These are phyloP conservation scores for Acomys russatus DNA, from an alignment of 2,797 vertebrate genomes.

Conservation along the genomic window DNA sequence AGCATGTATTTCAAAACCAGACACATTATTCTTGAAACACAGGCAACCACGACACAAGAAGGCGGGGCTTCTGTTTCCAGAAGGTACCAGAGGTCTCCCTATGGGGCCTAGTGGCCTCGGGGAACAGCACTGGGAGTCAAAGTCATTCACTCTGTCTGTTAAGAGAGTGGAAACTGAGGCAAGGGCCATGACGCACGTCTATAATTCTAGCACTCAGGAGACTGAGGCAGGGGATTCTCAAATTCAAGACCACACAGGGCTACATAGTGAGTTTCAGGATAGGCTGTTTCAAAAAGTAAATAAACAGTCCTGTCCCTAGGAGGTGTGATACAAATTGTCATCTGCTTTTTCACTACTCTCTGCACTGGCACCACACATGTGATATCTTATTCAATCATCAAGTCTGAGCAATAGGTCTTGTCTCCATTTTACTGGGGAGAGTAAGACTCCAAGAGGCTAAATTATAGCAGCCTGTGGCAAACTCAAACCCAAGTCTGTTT, in stretches of 20 bases:
- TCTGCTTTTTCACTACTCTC: not conserved
- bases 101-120: not conserved
- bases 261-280: not conserved
- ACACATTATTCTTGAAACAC: slow-evolving; percentile 53
- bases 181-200: not conserved
- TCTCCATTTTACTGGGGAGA: not conserved
- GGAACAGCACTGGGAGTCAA: slow-evolving; percentile 34
- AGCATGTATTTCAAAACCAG: slow-evolving; percentile 37
- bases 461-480: not conserved
- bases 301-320: not conserved
- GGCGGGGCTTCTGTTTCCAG: not conserved
- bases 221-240: not conserved
- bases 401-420: slow-evolving; percentile 1
- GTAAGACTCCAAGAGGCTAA: slow-evolving; percentile 4
- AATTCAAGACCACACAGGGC: not conserved
- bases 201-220: not conserved
- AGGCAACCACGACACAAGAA: not conserved
- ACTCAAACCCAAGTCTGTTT: not conserved
- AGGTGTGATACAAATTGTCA: not conserved
- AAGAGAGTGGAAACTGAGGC: not conserved
- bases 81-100: slow-evolving; percentile 14
- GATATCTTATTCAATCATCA: slow-evolving; percentile 15
- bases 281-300: not conserved
- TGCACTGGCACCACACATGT: not conserved
- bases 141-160: not conserved